Evolutionary conservation across 1,140 invertebrate species (phyloP).

Genomic region (Conus betulinus): DNA sequence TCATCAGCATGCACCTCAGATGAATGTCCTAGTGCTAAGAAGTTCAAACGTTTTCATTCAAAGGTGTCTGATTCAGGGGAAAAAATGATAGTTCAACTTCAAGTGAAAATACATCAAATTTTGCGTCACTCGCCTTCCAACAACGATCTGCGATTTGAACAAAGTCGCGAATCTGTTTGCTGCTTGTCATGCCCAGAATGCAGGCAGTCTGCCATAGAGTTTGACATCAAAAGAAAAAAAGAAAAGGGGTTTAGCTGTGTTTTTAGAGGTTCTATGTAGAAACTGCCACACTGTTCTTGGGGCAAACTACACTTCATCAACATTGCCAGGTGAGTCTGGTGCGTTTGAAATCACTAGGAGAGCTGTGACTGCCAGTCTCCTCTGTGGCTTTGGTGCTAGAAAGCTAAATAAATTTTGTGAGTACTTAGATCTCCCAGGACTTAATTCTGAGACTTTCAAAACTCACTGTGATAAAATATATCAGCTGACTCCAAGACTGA

Average conservation of each 20-base stretch:
- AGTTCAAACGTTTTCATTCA: not conserved
- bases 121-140: not conserved
- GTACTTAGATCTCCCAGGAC: not conserved
- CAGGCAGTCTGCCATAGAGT: not conserved
- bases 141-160: not conserved
- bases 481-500: not conserved
- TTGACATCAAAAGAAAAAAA: not conserved
- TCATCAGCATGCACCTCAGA: too few species aligned
- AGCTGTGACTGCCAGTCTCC: not conserved
- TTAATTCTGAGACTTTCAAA: conserved; percentile 1
- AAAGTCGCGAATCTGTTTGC: not conserved
- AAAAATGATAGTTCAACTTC: not conserved
- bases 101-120: not conserved
- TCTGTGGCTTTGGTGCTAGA: conserved; percentile 1
- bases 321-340: not conserved
- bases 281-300: not conserved
- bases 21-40: not conserved
- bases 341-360: not conserved
- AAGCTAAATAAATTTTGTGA: not conserved
- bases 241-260: not conserved
- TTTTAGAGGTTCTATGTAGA: not conserved
- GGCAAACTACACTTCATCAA: not conserved
- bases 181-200: not conserved
- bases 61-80: too few species aligned
- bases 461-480: not conserved